Evolutionary conservation across 2,797 vertebrate species (phyloP), one percentile per base, ranked within the genome.

Genomic region (Poliocrania exsul): DNA sequence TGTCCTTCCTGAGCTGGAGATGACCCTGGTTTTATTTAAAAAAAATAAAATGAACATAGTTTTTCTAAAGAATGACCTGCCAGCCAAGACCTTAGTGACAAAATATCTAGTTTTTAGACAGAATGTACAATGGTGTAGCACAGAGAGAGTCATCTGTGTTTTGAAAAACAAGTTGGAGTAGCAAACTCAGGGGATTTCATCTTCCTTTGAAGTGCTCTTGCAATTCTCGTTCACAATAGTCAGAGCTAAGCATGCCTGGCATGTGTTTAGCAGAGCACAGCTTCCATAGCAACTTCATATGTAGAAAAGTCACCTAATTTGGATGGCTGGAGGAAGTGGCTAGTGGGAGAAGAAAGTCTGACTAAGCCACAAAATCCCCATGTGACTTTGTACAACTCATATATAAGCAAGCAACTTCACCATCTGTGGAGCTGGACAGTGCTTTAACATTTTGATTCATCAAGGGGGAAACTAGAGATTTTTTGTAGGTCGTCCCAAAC

Each of bases 61-160:
- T 88, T 92, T 86, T 70, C 58, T 71, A 46, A 92, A 86, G 50
- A 91, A 81, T 21, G 46, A 66, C 15, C 37, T 88, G 6, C 40
- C 62, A 88, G 47, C 23, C n/a, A 69, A 61, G 46, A 40, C 23
- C 33, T 56, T 73, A 86, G 81, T 88, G 35, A 38, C 44, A 71
- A 94, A 94, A 86, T 57, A 56, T 84, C 53, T 65, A 9, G 5
- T 90, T 90, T 90, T 88, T 65, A 58, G 77, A 72, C 66, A 83
- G 91, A 69, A 75, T 3, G 0, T 65, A 7, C 50, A 47, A 21
- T 66, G 49, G 40, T 61, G 33, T 88, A 86, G 31, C 60, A 91
- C 35, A 25, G 40, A 79, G 50, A 57, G 46, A 65, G 57, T 62
- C 0, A 58, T 86, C 60, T 83, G 13, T 33, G 28, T 67, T 79